These are phyloP conservation scores for Pocota personata DNA, from an alignment of 2,888 invertebrate genomes.

Conservation along the genomic window DNA sequence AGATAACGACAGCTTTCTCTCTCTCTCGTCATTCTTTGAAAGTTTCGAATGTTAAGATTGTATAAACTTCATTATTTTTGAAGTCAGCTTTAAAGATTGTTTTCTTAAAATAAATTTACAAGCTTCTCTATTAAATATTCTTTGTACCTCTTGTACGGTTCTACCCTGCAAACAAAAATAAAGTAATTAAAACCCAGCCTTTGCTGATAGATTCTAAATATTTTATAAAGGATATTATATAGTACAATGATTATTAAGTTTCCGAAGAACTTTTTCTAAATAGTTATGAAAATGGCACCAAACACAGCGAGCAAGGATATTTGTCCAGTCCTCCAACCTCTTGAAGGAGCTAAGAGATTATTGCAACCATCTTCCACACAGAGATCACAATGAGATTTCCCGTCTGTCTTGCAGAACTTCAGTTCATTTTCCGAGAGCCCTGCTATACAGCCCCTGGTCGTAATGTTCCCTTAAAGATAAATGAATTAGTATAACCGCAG, in stretches of 20 bases:
- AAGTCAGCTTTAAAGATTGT: too few relatives aligned
- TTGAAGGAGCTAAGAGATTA: conserved; percentile 29
- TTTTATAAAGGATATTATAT: conserved; percentile 9
- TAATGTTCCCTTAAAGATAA: conserved; percentile 74
- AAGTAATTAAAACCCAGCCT: neutral
- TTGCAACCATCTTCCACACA: conserved; percentile 78
- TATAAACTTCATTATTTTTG: too few relatives aligned
- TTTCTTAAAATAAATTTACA: too few relatives aligned
- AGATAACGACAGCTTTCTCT: too few relatives aligned
- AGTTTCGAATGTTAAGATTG: too few relatives aligned
- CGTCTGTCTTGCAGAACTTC: conserved; percentile 74
- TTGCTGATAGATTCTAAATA: conserved; percentile 3
- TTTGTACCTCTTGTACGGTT: too few relatives aligned
- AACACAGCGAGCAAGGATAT: neutral
- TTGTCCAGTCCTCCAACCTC: neutral
- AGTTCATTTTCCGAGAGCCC: conserved; percentile 75
- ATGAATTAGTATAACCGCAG: neutral
- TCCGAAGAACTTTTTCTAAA: neutral
- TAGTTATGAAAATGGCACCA: neutral
- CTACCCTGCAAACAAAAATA: too few relatives aligned
- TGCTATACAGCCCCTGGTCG: conserved; percentile 77
- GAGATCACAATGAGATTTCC: conserved; percentile 74
- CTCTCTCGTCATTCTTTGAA: too few relatives aligned
- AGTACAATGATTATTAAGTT: neutral
- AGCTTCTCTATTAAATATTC: too few relatives aligned